A percentile compares a stretch with the other conserved stretches of the same genome.
phyloP scores from a whole-genome alignment of 2,113 vertebrate genomes.

The Tupaia tana region DNA sequence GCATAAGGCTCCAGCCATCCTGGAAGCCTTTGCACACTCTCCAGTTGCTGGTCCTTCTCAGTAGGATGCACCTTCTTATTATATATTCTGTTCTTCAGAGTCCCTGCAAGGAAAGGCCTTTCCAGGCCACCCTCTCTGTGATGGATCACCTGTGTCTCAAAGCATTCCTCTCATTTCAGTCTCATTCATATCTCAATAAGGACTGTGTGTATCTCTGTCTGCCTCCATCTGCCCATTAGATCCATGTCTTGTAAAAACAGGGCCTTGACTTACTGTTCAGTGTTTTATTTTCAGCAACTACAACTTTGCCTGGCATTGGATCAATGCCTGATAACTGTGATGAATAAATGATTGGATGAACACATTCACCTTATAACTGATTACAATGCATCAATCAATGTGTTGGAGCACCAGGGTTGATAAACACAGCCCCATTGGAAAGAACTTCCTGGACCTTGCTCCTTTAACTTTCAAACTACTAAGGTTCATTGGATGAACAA shows the following conservation, averaged over 20 bases:
- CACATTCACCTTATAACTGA: background rate
- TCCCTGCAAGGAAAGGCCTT: background rate
- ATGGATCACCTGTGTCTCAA: background rate
- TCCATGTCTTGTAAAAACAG: background rate
- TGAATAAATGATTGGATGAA: background rate
- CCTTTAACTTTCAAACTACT: background rate
- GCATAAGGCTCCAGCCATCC: background rate
- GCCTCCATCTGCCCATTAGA: background rate
- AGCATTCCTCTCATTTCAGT: background rate
- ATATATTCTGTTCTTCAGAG: background rate
- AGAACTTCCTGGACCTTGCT: background rate
- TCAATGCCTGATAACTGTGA: background rate
- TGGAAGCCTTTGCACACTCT: background rate
- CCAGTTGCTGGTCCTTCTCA: background rate
- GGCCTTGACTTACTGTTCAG: background rate
- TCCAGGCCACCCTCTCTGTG: fast-evolving
- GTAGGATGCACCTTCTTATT: background rate
- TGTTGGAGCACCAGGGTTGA: background rate
- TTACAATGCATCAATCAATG: background rate
- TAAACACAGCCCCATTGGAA: background rate
- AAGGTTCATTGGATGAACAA: background rate
- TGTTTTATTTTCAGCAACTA: background rate
- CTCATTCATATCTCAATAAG: background rate
- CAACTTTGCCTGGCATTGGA: background rate
- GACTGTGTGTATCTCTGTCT: fast-evolving